Evolutionary conservation across 2,888 invertebrate genomes (phyloP), one percentile per base, ranked within the genome.

Genomic region (Chromoteleia sp.): DNA sequence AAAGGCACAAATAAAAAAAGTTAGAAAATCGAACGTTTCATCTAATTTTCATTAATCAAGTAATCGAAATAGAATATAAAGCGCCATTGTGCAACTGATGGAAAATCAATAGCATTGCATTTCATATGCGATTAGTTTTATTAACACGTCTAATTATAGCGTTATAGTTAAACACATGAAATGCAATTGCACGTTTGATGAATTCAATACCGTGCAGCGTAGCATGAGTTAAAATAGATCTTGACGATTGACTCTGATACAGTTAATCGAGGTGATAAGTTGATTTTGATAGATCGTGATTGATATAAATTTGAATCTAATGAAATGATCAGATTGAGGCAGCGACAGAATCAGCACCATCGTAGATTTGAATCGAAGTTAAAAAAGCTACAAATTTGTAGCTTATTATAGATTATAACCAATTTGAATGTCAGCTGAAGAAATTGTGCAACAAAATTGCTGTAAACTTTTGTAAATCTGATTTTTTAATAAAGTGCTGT

Each of bases 91-190:
- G 36, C 33, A 8, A 15, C 15, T 54, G 54, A 54, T 33, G 33
- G 54, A 36, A 54, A 54, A 54, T 54, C 54, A 10, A 54, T 54
- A 17, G 2, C n/a, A 17, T 6, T 12, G 30, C 54, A 54, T 54
- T 54, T 33, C 17, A 54, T 21, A 39, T 17, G 21, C 21, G 39
- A 58, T 59, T 59, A 59, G 59, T 59, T 59, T 59, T 59, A 59
- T 59, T 59, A 59, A 25, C 59, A 43, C 25, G 43, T 59, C 59
- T 59, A 59, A 59, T 59, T 59, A 59, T 59, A 59, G 15, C 59
- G n/a, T 43, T 29, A 29, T 43, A 61, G 29, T 45, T 61, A 30
- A 61, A 59, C 45, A 45, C 43, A 17, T 8, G 45, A 61, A 45
- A 30, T 45, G 14, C 59, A 43, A 59, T 59, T 59, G 59, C 14